Evolutionary conservation across 2,888 invertebrate species (phyloP), one percentile per base, ranked within the genome.

Genomic region (Pollenia angustigena): DNA sequence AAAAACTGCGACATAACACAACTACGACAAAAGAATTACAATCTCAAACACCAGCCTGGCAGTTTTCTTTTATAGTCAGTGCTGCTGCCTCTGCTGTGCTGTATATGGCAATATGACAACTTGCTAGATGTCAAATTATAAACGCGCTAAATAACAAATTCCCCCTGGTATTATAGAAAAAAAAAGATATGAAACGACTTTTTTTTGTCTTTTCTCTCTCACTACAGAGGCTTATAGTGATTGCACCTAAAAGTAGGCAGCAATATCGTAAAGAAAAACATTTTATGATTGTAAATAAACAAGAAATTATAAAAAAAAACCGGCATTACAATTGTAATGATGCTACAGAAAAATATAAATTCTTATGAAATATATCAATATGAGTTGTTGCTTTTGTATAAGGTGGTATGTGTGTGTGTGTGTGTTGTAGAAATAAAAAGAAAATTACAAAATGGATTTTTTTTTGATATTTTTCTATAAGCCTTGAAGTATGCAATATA

Each of bases 91-190:
- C 12, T 75, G 42, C 50, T 50, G 62, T 74, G 74, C 50, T 74
- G 48, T 62, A 54, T 76, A 64, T 84, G 66, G 69, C 58, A 54
- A 71, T 56, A 83, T 88, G 89, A 88, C 87, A 89, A 87, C 88
- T 89, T 88, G 84, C 87, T 85, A 88, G 88, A 89, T 88, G 89
- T 88, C 89, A 89, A 83, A 88, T 89, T 87, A 89, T 87, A 88
- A 85, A 83, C 87, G 88, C 87, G 87, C 87, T 87, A 87, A 87
- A 87, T 87, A 87, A 87, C 81, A 78, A 87, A 87, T 84, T 87
- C 87, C 87, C 87, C 74, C 81, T 46, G 87, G 87, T 87, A 74
- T 68, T 80, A 58, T 66, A 69, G 79, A 32, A 76, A 82, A 76
- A 62, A 56, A 64, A 11, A 48, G n/a, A n/a, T 6, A 32, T 32